Conservation (phyloP, 2,113 vertebrate species). For the Zonotrichia leucophrys region DNA sequence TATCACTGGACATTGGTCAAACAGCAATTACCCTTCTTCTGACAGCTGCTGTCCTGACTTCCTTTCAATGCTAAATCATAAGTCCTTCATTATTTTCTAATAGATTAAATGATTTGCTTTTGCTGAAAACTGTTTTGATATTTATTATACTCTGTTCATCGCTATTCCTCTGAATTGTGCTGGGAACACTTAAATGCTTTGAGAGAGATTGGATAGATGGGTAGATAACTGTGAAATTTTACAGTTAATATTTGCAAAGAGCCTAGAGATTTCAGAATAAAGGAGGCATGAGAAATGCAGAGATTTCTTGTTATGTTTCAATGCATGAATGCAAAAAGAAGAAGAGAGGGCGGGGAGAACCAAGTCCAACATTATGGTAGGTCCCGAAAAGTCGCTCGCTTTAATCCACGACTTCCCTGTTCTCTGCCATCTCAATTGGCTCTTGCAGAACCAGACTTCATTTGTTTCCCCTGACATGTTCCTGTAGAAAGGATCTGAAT, state of each 20-base stretch:
- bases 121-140: not conserved
- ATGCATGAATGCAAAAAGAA: not conserved
- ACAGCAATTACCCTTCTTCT: not conserved
- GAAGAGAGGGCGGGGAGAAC: not conserved
- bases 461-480: conserved; percentile 8
- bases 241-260: not conserved
- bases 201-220: not conserved
- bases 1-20: not conserved
- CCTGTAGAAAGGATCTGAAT: conserved; percentile 25
- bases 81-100: not conserved
- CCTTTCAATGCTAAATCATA: not conserved
- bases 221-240: conserved; percentile 4
- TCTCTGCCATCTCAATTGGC: not conserved
- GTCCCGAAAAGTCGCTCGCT: not conserved
- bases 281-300: not conserved
- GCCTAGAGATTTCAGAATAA: not conserved
- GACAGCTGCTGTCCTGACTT: not conserved
- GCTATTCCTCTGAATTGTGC: not conserved
- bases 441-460: conserved; percentile 18
- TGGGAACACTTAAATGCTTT: not conserved
- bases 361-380: not conserved
- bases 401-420: not conserved
- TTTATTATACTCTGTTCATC: not conserved
- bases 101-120: not conserved
- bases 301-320: not conserved